A percentile compares a stretch with the other conserved stretches of the same genome.
Evolutionary conservation across 2,888 invertebrate species (phyloP).

Genomic region (Auanema sp.): DNA sequence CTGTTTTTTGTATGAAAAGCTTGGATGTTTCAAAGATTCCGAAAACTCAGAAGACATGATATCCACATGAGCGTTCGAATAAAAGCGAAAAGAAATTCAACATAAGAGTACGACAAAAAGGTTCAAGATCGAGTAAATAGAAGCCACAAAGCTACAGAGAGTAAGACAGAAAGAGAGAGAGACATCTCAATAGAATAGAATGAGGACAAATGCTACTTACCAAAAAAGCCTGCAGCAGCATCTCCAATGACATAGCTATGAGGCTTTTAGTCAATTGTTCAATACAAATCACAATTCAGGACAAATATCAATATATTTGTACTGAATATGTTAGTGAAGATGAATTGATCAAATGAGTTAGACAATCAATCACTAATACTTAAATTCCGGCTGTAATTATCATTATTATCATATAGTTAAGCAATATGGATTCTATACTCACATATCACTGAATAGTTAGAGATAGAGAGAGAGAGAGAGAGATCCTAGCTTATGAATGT

Average conservation of each 20-base stretch:
- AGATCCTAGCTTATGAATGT: too few species aligned
- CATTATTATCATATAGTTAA: too few species aligned
- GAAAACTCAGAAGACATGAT: too few species aligned
- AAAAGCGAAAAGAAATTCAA: not conserved
- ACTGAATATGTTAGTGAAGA: not conserved
- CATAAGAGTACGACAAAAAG: too few species aligned
- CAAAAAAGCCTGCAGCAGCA: constrained; percentile 13
- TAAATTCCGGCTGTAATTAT: too few species aligned
- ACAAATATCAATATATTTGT: constrained; percentile 11
- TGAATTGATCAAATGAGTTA: too few species aligned
- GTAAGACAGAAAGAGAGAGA: not conserved
- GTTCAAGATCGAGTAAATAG: not conserved
- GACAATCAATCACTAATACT: too few species aligned
- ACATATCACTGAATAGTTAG: too few species aligned
- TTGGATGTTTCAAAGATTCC: too few species aligned
- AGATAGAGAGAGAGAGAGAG: too few species aligned
- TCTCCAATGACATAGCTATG: constrained; percentile 10
- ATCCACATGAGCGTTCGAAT: not conserved
- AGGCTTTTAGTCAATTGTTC: not conserved
- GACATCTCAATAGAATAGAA: not conserved
- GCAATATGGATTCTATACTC: too few species aligned
- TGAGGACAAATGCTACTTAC: constrained; percentile 6
- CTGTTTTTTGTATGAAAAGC: too few species aligned
- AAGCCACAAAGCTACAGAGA: not conserved
- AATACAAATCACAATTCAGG: constrained; percentile 1